Evolutionary conservation across 1,140 invertebrate genomes (phyloP).

Genomic region (Steinernema feltiae): DNA sequence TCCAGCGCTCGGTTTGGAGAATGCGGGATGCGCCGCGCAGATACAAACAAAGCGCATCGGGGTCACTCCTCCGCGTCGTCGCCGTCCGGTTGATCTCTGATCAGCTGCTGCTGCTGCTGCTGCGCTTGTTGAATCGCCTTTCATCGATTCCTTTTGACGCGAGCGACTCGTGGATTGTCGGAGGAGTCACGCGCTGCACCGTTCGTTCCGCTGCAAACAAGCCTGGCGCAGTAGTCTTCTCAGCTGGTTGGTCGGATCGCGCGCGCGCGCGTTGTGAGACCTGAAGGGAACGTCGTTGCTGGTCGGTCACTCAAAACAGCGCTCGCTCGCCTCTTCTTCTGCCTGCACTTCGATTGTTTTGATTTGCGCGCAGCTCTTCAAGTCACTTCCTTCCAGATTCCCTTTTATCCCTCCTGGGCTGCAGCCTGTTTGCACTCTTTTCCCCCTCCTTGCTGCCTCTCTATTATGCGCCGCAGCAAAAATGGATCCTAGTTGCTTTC

Average conservation of each 20-base stretch:
- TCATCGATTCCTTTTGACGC: no score
- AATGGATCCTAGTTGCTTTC: neutral
- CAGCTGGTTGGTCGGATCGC: no score
- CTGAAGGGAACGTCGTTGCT: neutral
- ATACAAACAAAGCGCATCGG: no score
- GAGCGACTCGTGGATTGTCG: no score
- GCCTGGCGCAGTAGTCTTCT: no score
- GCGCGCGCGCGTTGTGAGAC: neutral
- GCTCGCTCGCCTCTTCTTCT: neutral
- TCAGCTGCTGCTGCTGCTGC: no score
- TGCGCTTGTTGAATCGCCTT: no score
- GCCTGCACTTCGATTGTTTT: constrained; percentile 3
- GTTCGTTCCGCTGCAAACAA: neutral
- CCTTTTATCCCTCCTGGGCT: neutral
- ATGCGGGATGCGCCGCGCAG: no score
- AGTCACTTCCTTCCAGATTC: neutral
- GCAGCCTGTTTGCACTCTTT: neutral
- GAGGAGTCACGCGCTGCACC: no score
- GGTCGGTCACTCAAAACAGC: neutral
- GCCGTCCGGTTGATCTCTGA: no score
- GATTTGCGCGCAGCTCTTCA: neutral
- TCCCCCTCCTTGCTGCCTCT: neutral
- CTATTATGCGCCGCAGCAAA: neutral
- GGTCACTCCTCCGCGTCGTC: no score
- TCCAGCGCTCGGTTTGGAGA: no score